A percentile compares a stretch with the other conserved stretches of the same genome.
These are phyloP conservation scores for Philaenus spumarius DNA, from an alignment of 1,140 invertebrate species.

Conservation along the genomic window DNA sequence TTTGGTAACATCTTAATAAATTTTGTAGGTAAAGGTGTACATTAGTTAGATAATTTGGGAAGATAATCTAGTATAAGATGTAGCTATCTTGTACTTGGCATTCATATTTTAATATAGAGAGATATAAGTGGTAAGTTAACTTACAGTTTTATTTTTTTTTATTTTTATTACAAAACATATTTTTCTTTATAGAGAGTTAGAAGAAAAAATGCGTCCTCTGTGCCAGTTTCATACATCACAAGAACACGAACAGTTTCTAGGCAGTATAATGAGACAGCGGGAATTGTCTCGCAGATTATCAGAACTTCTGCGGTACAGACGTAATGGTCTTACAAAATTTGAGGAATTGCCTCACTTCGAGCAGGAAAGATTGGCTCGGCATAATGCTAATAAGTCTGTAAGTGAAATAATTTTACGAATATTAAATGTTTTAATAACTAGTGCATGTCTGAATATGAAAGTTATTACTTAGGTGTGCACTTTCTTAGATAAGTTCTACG, in stretches of 20 bases:
- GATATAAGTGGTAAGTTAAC: not conserved
- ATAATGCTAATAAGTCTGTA: conserved; percentile 1
- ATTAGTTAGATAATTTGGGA: too few relatives aligned
- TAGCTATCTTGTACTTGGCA: conserved; percentile 5
- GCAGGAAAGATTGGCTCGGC: conserved; percentile 39
- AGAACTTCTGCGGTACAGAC: conserved; percentile 74
- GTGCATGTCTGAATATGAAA: too few relatives aligned
- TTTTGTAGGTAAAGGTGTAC: too few relatives aligned
- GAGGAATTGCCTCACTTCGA: conserved; percentile 80
- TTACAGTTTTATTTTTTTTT: not conserved
- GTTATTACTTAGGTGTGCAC: too few relatives aligned
- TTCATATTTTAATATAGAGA: conserved; percentile 7
- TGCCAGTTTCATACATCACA: conserved; percentile 79
- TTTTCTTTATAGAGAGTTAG: conserved; percentile 52
- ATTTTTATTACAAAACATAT: not conserved
- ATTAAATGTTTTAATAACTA: too few relatives aligned
- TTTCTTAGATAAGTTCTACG: too few relatives aligned
- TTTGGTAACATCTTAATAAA: too few relatives aligned
- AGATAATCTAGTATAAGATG: too few relatives aligned
- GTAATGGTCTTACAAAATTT: conserved; percentile 68
- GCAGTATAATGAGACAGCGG: conserved; percentile 71
- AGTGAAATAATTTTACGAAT: conserved; percentile 9
- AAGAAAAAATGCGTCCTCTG: conserved; percentile 74
- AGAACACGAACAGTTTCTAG: conserved; percentile 70
- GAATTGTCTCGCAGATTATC: conserved; percentile 72